Evolutionary conservation across 2,113 vertebrate genomes (phyloP), one percentile per base, ranked within the genome.

Genomic region (Murina feae): DNA sequence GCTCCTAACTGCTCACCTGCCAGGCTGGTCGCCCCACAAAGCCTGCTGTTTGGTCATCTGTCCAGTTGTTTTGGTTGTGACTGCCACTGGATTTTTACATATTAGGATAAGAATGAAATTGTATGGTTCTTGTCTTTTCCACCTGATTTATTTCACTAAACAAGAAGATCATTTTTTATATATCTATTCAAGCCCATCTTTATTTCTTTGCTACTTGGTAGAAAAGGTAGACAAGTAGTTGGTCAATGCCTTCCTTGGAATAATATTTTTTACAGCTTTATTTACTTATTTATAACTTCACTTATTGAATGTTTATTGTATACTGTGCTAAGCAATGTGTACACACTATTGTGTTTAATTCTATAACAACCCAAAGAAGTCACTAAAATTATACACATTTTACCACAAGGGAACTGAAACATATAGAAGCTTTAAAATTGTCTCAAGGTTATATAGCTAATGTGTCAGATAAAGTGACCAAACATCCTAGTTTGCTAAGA

Each of bases 191-290:
- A 94, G 9, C 16, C 18, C 35, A 81, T 8, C 2, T 65, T 82
- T 78, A 84, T 94, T 94, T 95, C 12, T 79, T 78, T 63, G 37
- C 5, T 74, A 84, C 39, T 75, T 95, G 4, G 14, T 69, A 84
- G 23, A 20, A 89, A 91, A 85, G 16, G 42, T 11, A 86, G 5
- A 39, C 14, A 17, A 88, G 1, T 53, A 65, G 14, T 65, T 65
- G 8, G n/a, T 51, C 20, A 82, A 21, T 49, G 6, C 6, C 6
- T 93, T 93, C 28, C 49, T 86, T 86, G 30, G 44, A 94, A 76
- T 93, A 88, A 42, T 87, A 51, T 86, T 72, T 75, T 49, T 80
- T 82, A 87, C 9, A 90, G 4, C 4, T 91, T 92, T 87, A 51
- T 88, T 94, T 87, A 74, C 6, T 53, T 71, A 65, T 49, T 76